Percentiles rank a stretch among this genome's conserved stretches.
Conservation (phyloP, 2,797 vertebrate species). For the Podargus strigoides region DNA sequence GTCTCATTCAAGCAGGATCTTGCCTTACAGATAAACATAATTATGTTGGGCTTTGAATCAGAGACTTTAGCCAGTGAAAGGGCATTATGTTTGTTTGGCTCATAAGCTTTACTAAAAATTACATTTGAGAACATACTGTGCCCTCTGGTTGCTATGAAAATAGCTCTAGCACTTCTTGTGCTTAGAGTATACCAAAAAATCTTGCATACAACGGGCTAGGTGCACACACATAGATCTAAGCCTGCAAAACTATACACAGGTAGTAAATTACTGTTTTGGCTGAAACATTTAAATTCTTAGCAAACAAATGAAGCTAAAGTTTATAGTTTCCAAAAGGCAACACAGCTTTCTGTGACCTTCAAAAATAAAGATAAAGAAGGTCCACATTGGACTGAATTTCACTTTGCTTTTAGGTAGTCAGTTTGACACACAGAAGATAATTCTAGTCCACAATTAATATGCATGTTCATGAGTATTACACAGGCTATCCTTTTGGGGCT, state of each 20-base stretch:
- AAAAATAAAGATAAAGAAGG: neutral
- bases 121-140: slow-evolving; percentile 1
- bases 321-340: neutral
- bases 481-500: neutral
- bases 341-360: neutral
- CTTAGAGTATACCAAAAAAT: neutral
- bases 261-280: neutral
- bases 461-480: neutral
- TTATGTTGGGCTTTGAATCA: neutral
- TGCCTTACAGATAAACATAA: neutral
- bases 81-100: slow-evolving; percentile 12
- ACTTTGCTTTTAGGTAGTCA: neutral
- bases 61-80: neutral
- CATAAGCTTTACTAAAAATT: slow-evolving; percentile 15
- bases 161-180: neutral
- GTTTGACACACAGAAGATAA: neutral
- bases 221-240: neutral
- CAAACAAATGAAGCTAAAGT: neutral
- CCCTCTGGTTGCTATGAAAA: slow-evolving; percentile 34
- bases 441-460: neutral
- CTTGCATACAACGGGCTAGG: neutral
- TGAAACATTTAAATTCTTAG: neutral
- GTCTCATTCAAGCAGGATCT: neutral
- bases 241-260: neutral
- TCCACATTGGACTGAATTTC: neutral